Evolutionary conservation across 2,888 invertebrate genomes (phyloP), one percentile per base, ranked within the genome.

Genomic region (Lochmaea capreae): DNA sequence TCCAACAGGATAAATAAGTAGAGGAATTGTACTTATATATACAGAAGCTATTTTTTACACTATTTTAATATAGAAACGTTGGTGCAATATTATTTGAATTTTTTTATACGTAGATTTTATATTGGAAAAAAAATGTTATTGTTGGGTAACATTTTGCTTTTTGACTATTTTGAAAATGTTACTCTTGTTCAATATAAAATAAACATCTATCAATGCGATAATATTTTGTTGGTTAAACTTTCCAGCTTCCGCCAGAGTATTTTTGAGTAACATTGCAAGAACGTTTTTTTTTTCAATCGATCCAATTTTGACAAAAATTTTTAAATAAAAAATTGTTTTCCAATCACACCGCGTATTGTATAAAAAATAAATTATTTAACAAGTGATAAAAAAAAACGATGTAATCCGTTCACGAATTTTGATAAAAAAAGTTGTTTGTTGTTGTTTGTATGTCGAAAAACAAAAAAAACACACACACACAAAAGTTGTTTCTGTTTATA

Each of bases 401-500:
- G n/a, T 54, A 54, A 18, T 54, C 54, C 16, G 18, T 18, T 58
- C 57, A 26, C 18, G 10, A 58, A 22, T 33, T 59, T 59, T 26
- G 14, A 59, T 59, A 59, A 8, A 39, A 33, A 39, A 39, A 18
- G 54, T 54, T 26, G 59, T 33, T 59, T 33, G 33, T 59, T 63
- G 62, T 43, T 63, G n/a, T 33, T 61, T 61, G 61, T 61, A 39
- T 14, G 42, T 39, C 42, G 26, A 65, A 46, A 33, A 33, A 33
- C 3, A 5, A 33, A 33, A 33, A 26, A n/a, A n/a, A n/a, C n/a
- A n/a, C n/a, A 26, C 26, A 33, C 33, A 49, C 16, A 11, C 8
- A 68, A 68, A 57, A 18, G 33, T 71, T 71, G 71, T 71, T 71
- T 65, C 71, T 71, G 65, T 71, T 58, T 65, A 58, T 71, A 65